Conservation (phyloP, 2,113 vertebrate species). For the Picathartes gymnocephalus region DNA sequence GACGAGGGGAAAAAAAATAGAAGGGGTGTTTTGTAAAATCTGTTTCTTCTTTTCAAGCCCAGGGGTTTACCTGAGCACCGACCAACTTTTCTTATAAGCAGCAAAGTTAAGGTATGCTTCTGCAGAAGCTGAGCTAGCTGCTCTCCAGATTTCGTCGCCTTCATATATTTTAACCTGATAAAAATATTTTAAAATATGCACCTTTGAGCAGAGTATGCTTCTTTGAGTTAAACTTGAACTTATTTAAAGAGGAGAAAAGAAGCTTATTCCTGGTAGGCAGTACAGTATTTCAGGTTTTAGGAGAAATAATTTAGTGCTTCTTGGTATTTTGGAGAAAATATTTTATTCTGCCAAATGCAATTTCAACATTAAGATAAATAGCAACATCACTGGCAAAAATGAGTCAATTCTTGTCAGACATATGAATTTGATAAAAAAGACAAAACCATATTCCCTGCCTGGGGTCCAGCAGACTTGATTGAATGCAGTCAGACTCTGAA, state of each 20-base stretch:
- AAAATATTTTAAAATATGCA: not conserved
- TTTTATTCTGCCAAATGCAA: not conserved
- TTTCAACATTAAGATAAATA: not conserved
- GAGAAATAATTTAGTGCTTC: not conserved
- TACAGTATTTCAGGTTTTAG: not conserved
- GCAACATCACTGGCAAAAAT: not conserved
- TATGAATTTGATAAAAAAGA: not conserved
- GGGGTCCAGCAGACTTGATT: not conserved
- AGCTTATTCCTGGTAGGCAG: not conserved
- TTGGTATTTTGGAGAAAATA: not conserved
- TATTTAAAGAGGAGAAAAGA: not conserved
- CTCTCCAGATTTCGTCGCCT: not conserved
- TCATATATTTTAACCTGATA: not conserved
- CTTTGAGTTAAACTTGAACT: not conserved
- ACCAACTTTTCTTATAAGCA: not conserved
- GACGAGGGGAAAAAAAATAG: constrained; percentile 28
- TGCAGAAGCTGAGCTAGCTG: not conserved
- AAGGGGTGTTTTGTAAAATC: not conserved
- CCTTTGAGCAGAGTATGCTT: no score
- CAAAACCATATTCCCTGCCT: not conserved
- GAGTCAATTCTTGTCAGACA: not conserved
- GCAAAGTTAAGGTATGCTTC: not conserved
- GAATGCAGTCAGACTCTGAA: not conserved
- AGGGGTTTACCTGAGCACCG: not conserved
- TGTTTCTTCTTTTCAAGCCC: not conserved